phyloP scores from a whole-genome alignment of 2,113 vertebrate genomes.

The Porphyrio hochstetteri region DNA sequence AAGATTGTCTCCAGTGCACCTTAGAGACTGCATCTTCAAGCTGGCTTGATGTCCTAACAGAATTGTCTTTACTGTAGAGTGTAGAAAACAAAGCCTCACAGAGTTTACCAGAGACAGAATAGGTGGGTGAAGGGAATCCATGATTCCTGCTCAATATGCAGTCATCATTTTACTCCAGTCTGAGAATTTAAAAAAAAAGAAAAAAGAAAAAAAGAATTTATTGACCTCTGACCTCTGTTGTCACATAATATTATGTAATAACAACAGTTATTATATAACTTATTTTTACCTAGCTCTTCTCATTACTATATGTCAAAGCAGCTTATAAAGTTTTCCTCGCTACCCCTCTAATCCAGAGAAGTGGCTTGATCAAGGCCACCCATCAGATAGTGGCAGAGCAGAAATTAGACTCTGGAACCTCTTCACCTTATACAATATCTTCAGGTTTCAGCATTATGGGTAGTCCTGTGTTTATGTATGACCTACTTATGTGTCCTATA shows the following conservation, averaged over 20 bases:
- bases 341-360: neutral
- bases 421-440: neutral
- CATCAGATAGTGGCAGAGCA: neutral
- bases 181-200: neutral
- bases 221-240: neutral
- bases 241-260: neutral
- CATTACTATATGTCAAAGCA: neutral
- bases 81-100: conserved; percentile 25
- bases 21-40: conserved; percentile 8
- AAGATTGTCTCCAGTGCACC: neutral
- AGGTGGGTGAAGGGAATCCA: neutral
- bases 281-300: neutral
- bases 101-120: neutral
- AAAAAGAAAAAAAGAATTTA: neutral
- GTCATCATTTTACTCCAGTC: neutral
- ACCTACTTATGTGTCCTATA: accelerated
- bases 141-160: neutral
- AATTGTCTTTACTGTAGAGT: conserved; percentile 7
- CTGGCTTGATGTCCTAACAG: conserved; percentile 42
- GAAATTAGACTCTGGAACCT: neutral
- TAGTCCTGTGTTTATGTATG: accelerated
- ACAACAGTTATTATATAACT: neutral
- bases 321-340: neutral
- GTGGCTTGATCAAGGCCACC: neutral
- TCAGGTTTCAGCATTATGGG: neutral